Evolutionary conservation across 2,888 invertebrate genomes (phyloP), one percentile per base, ranked within the genome.

Genomic region (Pegoplata infirma): DNA sequence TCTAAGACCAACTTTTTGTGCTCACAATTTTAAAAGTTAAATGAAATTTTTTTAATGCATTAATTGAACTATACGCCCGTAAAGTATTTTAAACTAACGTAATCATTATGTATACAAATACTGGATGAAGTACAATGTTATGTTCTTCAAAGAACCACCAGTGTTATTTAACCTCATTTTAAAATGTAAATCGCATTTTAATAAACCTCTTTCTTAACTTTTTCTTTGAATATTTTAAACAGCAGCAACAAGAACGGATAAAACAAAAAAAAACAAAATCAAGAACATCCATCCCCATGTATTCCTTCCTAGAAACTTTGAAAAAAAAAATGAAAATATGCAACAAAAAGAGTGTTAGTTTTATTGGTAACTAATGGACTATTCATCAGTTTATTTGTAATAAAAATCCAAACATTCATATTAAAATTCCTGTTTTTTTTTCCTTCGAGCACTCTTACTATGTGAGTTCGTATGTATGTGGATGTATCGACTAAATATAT

Each of bases 321-420:
- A n/a, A n/a, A n/a, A n/a, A n/a, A n/a, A n/a, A n/a, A n/a, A n/a
- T n/a, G n/a, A n/a, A 55, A 53, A 61, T n/a, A 44, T 8, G 23
- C 12, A 21, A n/a, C 12, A 44, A 74, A 78, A 73, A 58, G 32
- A 66, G 71, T 71, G 49, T 63, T 71, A 67, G 66, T 71, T 79
- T 75, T 79, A 79, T 75, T 79, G 74, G 75, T 71, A 75, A 79
- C 75, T 79, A 79, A 79, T 79, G 75, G 79, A 79, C 75, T 79
- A 71, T 79, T 79, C 79, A 79, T 79, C 79, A 79, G 75, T 71
- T 79, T 79, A 75, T 79, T 79, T 79, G 79, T 75, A 75, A 79
- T 79, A 79, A 79, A 79, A 75, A 79, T 75, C 66, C 71, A 75
- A 79, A 75, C 75, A 71, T 79, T 79, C 75, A 59, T 75, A 71